These are phyloP conservation scores for Nycteola revayana DNA, from an alignment of 2,888 invertebrate genomes.

Conservation along the genomic window DNA sequence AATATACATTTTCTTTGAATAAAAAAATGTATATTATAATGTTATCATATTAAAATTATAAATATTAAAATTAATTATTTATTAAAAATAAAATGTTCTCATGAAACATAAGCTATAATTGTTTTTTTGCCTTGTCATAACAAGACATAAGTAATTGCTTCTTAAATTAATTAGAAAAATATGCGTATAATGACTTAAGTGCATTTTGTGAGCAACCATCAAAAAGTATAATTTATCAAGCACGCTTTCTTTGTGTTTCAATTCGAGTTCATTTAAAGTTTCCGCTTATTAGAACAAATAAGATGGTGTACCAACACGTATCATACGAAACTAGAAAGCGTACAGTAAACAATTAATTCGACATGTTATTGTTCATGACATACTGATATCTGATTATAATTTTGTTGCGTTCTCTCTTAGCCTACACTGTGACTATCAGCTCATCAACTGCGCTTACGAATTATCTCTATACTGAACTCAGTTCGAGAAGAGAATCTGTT, in stretches of 20 bases:
- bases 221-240: constrained; percentile 22
- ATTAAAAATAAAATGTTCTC: no score
- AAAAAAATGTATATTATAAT: background rate
- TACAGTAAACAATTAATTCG: constrained; percentile 52
- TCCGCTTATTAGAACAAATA: constrained; percentile 36
- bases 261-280: constrained; percentile 36
- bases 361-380: constrained; percentile 45
- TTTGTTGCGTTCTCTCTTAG: constrained; percentile 22
- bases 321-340: constrained; percentile 52
- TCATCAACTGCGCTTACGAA: constrained; percentile 8
- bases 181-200: background rate
- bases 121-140: no score
- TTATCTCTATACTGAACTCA: constrained; percentile 4
- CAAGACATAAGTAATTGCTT: no score
- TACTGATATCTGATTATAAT: constrained; percentile 25
- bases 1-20: background rate
- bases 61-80: background rate
- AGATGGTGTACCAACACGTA: constrained; percentile 25
- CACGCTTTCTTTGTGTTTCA: constrained; percentile 38
- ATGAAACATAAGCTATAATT: no score
- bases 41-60: background rate
- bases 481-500: background rate
- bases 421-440: constrained; percentile 29
- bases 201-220: constrained; percentile 2
- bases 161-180: background rate